Percentiles rank a stretch among this genome's conserved stretches.
Conservation (phyloP, 2,888 invertebrate species). For the Spisula solida region DNA sequence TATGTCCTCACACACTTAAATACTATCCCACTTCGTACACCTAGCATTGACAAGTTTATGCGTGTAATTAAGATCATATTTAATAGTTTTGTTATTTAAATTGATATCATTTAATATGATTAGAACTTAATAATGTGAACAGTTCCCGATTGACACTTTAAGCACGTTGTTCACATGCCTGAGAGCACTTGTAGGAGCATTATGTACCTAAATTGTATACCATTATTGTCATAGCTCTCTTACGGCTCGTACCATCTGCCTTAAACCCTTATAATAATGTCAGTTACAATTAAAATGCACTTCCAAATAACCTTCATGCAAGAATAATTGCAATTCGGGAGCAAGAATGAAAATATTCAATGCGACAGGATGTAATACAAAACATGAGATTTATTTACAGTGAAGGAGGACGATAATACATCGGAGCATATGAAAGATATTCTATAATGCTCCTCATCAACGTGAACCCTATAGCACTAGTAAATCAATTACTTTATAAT, state of each 20-base stretch:
- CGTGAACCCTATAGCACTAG: not conserved
- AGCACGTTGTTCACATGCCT: not conserved
- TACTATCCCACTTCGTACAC: not conserved
- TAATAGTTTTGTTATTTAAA: constrained; percentile 7
- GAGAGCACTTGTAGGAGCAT: not conserved
- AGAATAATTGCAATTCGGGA: not conserved
- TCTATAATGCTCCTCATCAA: not conserved
- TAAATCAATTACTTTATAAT: constrained; percentile 35
- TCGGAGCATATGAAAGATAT: not conserved
- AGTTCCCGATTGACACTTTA: not conserved
- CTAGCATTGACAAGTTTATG: not conserved
- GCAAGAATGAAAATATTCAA: not conserved
- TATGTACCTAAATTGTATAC: constrained; percentile 18
- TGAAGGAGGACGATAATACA: not conserved
- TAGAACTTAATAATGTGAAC: not conserved
- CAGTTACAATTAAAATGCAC: constrained; percentile 21
- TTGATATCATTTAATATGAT: not conserved
- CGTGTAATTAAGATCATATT: not conserved
- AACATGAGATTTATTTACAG: not conserved
- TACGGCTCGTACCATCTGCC: not conserved
- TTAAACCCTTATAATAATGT: not conserved
- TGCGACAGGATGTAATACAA: not conserved
- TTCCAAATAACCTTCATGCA: not conserved
- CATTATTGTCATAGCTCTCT: not conserved
- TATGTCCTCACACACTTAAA: too few relatives aligned